Evolutionary conservation across 2,797 vertebrate genomes (phyloP).

Genomic region (Numenius phaeopus): DNA sequence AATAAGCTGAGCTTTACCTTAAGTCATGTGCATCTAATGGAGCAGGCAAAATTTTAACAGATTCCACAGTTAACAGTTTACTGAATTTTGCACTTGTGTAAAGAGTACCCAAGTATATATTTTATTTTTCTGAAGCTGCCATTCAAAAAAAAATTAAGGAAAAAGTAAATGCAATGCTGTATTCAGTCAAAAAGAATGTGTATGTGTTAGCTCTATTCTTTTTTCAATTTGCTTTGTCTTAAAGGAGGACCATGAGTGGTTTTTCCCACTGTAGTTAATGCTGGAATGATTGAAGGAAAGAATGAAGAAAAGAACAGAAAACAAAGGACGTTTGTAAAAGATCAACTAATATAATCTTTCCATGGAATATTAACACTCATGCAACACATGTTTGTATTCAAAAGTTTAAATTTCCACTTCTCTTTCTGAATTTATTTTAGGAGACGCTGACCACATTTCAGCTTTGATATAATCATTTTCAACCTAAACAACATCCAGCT

Average conservation of each 20-base stretch:
- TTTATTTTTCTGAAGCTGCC: background rate
- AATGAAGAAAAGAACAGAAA: background rate
- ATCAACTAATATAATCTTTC: background rate
- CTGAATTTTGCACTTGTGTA: background rate
- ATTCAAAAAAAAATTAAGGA: background rate
- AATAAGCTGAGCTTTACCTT: background rate
- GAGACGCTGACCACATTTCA: background rate
- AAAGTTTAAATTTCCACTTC: background rate
- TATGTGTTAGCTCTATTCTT: background rate
- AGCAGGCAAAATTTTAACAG: background rate
- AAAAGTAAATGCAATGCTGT: background rate
- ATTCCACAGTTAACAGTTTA: background rate
- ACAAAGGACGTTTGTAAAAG: slow-evolving; percentile 5
- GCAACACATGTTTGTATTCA: background rate
- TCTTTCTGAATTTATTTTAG: background rate
- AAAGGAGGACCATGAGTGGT: background rate
- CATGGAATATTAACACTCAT: background rate
- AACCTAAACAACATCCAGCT: background rate
- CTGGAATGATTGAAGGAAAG: background rate
- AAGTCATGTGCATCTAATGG: background rate
- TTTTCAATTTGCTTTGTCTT: background rate
- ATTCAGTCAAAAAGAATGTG: background rate
- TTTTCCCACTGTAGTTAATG: background rate
- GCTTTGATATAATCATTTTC: background rate
- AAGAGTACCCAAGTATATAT: background rate